These are phyloP conservation scores for Hybos culiciformis DNA, from an alignment of 2,888 invertebrate genomes.

Conservation along the genomic window DNA sequence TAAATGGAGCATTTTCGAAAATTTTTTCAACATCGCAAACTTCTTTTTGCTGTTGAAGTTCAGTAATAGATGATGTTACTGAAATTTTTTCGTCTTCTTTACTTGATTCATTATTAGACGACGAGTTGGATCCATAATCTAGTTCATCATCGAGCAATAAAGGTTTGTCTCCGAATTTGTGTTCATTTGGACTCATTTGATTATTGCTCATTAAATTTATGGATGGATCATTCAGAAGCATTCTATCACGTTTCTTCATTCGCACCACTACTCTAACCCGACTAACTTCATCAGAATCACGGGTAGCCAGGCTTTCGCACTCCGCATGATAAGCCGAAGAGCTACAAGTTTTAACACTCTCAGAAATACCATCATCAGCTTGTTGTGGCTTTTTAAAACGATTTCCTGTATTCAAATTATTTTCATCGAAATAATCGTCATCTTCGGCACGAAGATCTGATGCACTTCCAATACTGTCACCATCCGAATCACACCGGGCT, in stretches of 20 bases:
- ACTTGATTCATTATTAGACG: slow-evolving; percentile 22
- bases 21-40: slow-evolving; percentile 42
- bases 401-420: slow-evolving; percentile 26
- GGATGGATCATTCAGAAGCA: slow-evolving; percentile 15
- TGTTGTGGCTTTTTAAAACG: slow-evolving; percentile 26
- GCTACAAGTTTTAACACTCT: slow-evolving; percentile 50
- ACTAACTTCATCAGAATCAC: slow-evolving; percentile 45
- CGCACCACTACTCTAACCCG: slow-evolving; percentile 39
- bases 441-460: slow-evolving; percentile 50
- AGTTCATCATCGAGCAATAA: slow-evolving; percentile 63
- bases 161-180: slow-evolving; percentile 62
- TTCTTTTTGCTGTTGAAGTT: not conserved
- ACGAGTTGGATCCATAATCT: slow-evolving; percentile 40
- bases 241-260: slow-evolving; percentile 36
- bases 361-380: slow-evolving; percentile 43
- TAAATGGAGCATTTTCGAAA: slow-evolving; percentile 57
- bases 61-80: not conserved
- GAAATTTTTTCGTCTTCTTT: slow-evolving; percentile 13
- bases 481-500: slow-evolving; percentile 36
- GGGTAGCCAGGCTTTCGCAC: slow-evolving; percentile 53
- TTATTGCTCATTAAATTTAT: slow-evolving; percentile 32
- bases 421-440: slow-evolving; percentile 37
- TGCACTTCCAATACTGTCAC: slow-evolving; percentile 58
- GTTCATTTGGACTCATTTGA: slow-evolving; percentile 39
- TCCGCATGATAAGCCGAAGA: slow-evolving; percentile 59